These are phyloP conservation scores for Ctenosaura bakeri DNA, from an alignment of 2,797 vertebrate genomes.

Conservation along the genomic window DNA sequence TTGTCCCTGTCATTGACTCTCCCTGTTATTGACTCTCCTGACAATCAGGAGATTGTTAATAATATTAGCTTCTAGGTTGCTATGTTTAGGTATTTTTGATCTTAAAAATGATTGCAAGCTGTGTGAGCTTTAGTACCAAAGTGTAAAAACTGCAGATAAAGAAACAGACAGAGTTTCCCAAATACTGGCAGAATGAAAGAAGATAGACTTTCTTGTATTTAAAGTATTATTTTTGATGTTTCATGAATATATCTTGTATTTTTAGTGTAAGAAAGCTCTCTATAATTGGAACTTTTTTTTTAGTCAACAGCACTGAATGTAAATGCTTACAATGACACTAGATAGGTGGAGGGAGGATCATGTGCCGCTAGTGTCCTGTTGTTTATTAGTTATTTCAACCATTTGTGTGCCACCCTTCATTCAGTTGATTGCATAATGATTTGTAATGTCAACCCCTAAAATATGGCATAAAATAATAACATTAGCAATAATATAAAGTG, in stretches of 20 bases:
- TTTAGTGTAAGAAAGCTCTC: not conserved
- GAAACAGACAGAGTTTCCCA: not conserved
- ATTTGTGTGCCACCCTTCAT: not conserved
- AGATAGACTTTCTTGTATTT: not conserved
- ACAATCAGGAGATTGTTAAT: not conserved
- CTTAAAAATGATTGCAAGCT: not conserved
- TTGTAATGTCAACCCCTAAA: not conserved
- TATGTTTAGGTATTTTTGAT: not conserved
- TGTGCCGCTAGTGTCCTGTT: not conserved
- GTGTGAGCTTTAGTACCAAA: not conserved
- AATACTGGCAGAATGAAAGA: not conserved
- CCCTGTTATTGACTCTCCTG: not conserved
- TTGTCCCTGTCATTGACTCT: not conserved
- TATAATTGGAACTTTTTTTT: not conserved
- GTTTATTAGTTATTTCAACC: not conserved
- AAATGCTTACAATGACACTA: not conserved
- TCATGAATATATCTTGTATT: not conserved
- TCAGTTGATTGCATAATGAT: not conserved
- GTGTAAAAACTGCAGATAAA: not conserved
- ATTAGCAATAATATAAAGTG: not conserved
- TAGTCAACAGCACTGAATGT: not conserved
- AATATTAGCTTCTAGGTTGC: not conserved
- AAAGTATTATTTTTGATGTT: not conserved
- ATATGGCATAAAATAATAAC: not conserved
- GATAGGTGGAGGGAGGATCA: no score